Evolutionary conservation across 2,113 vertebrate genomes (phyloP), one percentile per base, ranked within the genome.

Genomic region (Nettapus auritus): DNA sequence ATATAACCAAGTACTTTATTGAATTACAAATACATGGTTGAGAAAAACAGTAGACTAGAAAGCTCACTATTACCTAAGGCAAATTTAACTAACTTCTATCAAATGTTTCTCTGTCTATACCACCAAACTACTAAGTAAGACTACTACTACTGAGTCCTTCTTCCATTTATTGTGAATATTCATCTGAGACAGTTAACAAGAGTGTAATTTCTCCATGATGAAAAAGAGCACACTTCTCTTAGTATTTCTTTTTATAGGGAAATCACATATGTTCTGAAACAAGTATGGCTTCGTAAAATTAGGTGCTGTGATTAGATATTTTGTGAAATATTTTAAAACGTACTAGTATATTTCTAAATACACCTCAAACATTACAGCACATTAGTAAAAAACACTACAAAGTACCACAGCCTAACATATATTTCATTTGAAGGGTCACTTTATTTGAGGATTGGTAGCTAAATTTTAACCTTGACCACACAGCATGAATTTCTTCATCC

Each of bases 281-380:
- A 67, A 21, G 25, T 13, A 42, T 20, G 52, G 28, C 18, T 79
- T 18, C 0, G 0, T 73, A 70, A 88, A 69, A 88, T 36, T 29
- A 83, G 38, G 71, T 40, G 9, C 5, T n/a, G 63, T 14, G 38
- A 62, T 40, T 22, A 36, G 12, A 36, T 44, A 8, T 89, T 86
- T 31, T 5, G 3, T 9, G 60, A 85, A 69, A 50, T 66, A 67
- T 6, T 22, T 94, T 28, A 46, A 68, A 92, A 53, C 26, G 68
- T 34, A 29, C 9, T 36, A 44, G 28, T 2, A 1, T 18, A 74
- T 66, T 55, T 48, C 17, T 38, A 82, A 92, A 66, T 55, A 82
- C 76, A 55, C 2, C 1, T 10, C 1, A 1, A 73, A 79, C 3
- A 68, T 16, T 38, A 40, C 60, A 63, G 11, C 7, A 3, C 26